Percentiles rank a stretch among this genome's conserved stretches.
These are phyloP conservation scores for Drosophila anceps DNA, from an alignment of 2,888 invertebrate species.

Conservation along the genomic window DNA sequence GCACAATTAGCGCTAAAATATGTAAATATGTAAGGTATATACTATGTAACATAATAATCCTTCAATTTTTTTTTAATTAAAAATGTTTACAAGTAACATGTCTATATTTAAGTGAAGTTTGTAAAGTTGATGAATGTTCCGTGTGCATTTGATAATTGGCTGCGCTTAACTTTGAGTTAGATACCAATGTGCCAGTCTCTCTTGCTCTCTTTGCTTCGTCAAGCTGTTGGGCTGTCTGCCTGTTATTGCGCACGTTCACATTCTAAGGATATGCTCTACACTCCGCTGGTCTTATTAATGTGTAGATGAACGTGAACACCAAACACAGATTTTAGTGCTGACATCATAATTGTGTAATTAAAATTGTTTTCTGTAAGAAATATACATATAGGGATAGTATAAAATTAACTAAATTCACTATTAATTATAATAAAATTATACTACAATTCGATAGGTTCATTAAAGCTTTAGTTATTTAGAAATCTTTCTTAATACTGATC, in stretches of 20 bases:
- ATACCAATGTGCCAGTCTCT: constrained; percentile 35
- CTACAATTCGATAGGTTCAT: too few relatives aligned
- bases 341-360: neutral
- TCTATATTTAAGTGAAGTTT: neutral
- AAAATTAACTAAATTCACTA: too few relatives aligned
- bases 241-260: constrained; percentile 63
- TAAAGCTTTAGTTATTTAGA: too few relatives aligned
- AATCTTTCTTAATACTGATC: neutral
- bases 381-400: too few relatives aligned
- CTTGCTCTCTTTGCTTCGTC: constrained; percentile 18
- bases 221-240: constrained; percentile 52
- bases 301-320: neutral
- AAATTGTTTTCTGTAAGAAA: neutral
- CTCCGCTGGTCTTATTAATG: constrained; percentile 23
- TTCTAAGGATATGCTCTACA: constrained; percentile 54
- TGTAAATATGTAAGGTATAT: neutral
- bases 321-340: neutral
- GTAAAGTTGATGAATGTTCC: neutral
- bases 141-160: neutral
- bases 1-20: neutral
- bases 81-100: neutral
- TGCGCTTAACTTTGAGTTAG: neutral
- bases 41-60: neutral
- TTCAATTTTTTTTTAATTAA: neutral
- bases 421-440: too few relatives aligned